Evolutionary conservation across 2,113 vertebrate species (phyloP), one percentile per base, ranked within the genome.

Genomic region (Macrotus californicus): DNA sequence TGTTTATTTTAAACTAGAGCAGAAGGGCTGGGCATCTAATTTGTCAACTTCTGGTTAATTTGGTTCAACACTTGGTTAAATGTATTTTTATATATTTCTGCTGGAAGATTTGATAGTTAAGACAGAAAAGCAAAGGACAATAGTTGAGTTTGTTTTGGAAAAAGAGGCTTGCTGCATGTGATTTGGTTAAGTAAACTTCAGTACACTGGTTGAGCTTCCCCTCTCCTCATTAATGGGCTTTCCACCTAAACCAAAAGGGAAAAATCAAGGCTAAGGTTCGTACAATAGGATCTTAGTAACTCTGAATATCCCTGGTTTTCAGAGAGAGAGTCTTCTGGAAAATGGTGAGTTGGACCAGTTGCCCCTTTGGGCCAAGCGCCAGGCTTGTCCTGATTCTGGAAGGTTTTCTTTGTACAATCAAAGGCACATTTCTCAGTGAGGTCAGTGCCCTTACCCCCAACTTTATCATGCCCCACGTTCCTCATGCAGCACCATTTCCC

Each of bases 271-370:
- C 16, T 29, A 31, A 67, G n/a, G 15, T n/a, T 56, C 18, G 64
- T 87, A 59, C 92, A 61, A 56, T 43, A 86, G 70, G 83, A 70
- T 79, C 52, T 91, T 9, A 7, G 39, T 9, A 29, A n/a, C 48
- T n/a, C 50, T 29, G 39, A 12, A 29, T 39, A 54, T 21, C 15
- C 21, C 0, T 29, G 59, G 61, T 70, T 39, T 50, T 39, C 43
- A 82, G 61, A 12, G 29, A 87, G 31, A 36, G 39, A 59, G 56
- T 73, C 39, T 73, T 92, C n/a, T 94, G 73, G 50, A 41, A 84
- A 70, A 15, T 46, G 43, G 41, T 54, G 8, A n/a, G 11, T 66
- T 67, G 56, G 34, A 12, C 36, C 39, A 26, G 15, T 39, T 54
- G 15, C 46, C 16, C 1, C 2, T 7, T 41, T 7, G 48, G 43